Evolutionary conservation across 2,888 invertebrate species (phyloP), one percentile per base, ranked within the genome.

Genomic region (Dryocosmus kuriphilus): DNA sequence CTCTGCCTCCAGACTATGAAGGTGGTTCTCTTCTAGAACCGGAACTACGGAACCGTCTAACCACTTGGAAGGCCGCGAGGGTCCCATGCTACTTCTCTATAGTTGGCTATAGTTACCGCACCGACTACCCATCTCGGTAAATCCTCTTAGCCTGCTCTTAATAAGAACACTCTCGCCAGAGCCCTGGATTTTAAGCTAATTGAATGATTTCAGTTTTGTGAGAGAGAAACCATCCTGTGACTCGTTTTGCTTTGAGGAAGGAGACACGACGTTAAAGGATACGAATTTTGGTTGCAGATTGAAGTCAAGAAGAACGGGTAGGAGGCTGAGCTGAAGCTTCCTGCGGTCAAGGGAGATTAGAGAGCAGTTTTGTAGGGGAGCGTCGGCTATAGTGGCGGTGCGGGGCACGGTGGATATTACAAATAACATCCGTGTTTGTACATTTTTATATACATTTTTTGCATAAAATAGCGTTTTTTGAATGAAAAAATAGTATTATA

Each of bases 141-240:
- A 90, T 90, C 88, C 89, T 89, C 90, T 88, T 90, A 90, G 86
- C 84, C 82, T 81, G 81, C 82, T 85, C 89, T 87, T 89, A 90
- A 90, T 88, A 88, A 88, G 86, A 82, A 84, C 85, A 82, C 80
- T 78, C 83, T 81, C 77, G 79, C 77, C 77, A 77, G 78, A 80
- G 82, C 79, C 83, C 80, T 76, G 85, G 85, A 88, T 88, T 89
- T 89, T 87, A 87, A 85, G 86, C 85, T 89, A 88, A 89, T 89
- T 89, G 87, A 89, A 89, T 89, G 86, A 89, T 89, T 88, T 86
- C 81, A 85, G 83, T 86, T 88, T 86, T 83, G 83, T 84, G 85
- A 84, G 80, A 78, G 79, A 61, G 61, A 79, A 78, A 51, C 46
- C 30, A 32, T 30, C 30, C 41, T 9, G 71, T n/a, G 46, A 71